phyloP scores from a whole-genome alignment of 2,888 invertebrate genomes.

The Xanthorhoe spadicearia region DNA sequence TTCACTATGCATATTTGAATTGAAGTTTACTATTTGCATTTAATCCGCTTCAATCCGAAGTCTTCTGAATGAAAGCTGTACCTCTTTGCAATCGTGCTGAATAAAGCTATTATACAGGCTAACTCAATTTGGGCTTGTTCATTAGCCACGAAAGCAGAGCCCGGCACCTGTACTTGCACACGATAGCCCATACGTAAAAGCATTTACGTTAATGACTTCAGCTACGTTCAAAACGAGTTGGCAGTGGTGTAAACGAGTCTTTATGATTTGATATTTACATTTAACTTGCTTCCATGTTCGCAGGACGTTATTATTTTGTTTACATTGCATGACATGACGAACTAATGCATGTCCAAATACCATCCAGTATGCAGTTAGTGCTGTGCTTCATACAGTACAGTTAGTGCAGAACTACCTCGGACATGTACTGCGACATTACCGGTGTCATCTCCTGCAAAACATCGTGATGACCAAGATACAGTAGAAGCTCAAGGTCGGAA shows the following conservation, averaged over 20 bases:
- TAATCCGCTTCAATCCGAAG: constrained; percentile 1
- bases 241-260: neutral
- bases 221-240: constrained; percentile 7
- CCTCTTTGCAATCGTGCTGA: neutral
- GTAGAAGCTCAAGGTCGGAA: no score
- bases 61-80: neutral
- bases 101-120: constrained; percentile 9
- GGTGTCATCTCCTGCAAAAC: no score
- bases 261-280: neutral
- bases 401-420: no score
- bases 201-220: constrained; percentile 34
- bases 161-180: constrained; percentile 38
- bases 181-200: constrained; percentile 29
- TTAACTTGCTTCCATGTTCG: no score
- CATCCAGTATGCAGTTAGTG: neutral
- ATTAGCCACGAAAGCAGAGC: constrained; percentile 47
- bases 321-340: neutral
- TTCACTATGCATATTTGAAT: constrained; percentile 21
- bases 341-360: neutral
- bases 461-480: no score
- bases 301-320: neutral
- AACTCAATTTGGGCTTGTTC: constrained; percentile 38
- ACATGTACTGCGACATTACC: no score
- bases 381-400: no score
- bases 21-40: constrained; percentile 22